Percentiles rank a stretch among this genome's conserved stretches.
These are phyloP conservation scores for Numenius phaeopus DNA, from an alignment of 2,797 vertebrate species.

Conservation along the genomic window DNA sequence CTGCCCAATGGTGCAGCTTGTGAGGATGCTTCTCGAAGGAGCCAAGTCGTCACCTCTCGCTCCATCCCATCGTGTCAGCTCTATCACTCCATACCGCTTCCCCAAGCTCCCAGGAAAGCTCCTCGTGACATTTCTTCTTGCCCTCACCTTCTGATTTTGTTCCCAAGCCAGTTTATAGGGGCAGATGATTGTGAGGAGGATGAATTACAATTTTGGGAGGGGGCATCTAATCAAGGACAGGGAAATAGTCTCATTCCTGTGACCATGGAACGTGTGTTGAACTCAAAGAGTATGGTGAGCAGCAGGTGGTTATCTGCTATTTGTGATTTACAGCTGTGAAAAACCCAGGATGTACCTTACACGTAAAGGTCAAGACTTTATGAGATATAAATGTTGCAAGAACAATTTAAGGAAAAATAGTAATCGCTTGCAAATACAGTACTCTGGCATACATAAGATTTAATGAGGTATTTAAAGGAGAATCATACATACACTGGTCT, in stretches of 20 bases:
- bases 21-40: background rate
- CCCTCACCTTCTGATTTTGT: background rate
- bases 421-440: background rate
- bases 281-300: background rate
- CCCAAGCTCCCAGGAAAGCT: background rate
- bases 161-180: background rate
- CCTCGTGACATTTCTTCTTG: background rate
- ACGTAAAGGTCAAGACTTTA: background rate
- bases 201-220: background rate
- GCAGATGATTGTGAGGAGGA: background rate
- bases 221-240: background rate
- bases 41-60: background rate
- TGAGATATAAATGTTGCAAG: background rate
- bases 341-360: background rate
- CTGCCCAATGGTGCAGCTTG: background rate
- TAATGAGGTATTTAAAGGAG: background rate
- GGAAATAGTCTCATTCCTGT: background rate
- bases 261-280: rapidly evolving
- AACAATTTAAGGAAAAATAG: background rate
- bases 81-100: background rate
- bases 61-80: background rate
- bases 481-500: rapidly evolving
- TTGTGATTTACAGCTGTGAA: background rate
- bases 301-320: background rate
- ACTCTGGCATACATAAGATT: background rate